Evolutionary conservation across 2,113 vertebrate genomes (phyloP), one percentile per base, ranked within the genome.

Genomic region (Ondatra zibethicus): DNA sequence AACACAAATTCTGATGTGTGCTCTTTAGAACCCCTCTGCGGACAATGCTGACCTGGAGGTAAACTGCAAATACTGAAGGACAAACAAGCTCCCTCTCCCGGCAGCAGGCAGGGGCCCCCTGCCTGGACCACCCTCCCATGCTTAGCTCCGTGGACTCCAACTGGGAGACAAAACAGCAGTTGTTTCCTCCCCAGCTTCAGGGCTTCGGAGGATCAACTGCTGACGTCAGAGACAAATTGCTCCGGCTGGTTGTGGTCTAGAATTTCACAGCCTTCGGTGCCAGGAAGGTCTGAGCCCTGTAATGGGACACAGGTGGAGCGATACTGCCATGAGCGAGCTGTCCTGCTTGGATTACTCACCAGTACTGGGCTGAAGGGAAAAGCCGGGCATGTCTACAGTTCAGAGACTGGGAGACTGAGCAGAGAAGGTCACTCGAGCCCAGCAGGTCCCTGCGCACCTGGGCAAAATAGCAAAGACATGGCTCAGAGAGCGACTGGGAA

Each of bases 1-100:
- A 97, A 95, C 58, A 80, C 76, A 70, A 95, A 92, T 70, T 78
- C 73, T 61, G 85, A 88, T 27, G 17, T 27, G 17, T 27, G 92
- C 47, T 2, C 3, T 8, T 81, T 76, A 72, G 88, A 47, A 39
- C 78, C 16, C 55, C 75, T 23, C 29, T 76, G 66, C 95, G 68
- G 88, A 17, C 16, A 11, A 27, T 16, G 77, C 88, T 78, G 97
- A 1, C 82, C 52, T 86, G 80, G 16, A 77, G 88, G 93, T 12
- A 16, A 70, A 80, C 85, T 23, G 58, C 78, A 94, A 97, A 97
- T 88, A 78, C 90, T 92, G 45, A 47, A 16, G 80, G 39, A 81
- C 93, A 88, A 97, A 95, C 84, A 77, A 95, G 89, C 94, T 88
- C 89, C 88, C 42, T 92, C 92, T 86, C 89, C 88, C 42, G 4